Evolutionary conservation across 2,113 vertebrate species (phyloP).

Genomic region (Benitochromis conjunctus): DNA sequence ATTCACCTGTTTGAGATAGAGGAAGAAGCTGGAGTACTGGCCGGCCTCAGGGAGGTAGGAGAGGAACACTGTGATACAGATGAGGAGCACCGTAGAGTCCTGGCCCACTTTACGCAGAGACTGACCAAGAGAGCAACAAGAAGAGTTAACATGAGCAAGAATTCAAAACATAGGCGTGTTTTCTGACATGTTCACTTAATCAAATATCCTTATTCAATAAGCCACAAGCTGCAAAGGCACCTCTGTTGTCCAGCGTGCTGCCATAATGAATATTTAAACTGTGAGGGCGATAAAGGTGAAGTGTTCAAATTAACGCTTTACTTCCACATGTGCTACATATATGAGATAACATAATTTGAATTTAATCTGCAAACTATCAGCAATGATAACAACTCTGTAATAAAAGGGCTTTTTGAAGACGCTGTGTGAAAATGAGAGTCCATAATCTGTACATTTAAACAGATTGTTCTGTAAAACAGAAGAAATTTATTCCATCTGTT

Average conservation of each 20-base stretch:
- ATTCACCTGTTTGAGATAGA: constrained; percentile 86
- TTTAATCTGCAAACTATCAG: neutral
- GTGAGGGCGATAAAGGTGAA: accelerated
- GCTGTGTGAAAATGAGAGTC: neutral
- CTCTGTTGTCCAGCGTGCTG: neutral
- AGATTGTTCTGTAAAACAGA: neutral
- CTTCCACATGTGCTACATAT: neutral
- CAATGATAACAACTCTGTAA: neutral
- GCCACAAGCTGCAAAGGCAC: neutral
- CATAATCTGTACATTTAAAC: neutral
- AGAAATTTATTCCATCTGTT: neutral
- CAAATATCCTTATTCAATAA: neutral
- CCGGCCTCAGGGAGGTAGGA: constrained; percentile 91
- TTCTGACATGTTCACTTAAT: neutral
- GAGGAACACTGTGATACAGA: constrained; percentile 91
- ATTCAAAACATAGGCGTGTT: neutral
- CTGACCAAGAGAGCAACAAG: constrained; percentile 47
- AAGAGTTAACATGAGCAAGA: neutral
- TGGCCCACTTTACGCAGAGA: constrained; percentile 90
- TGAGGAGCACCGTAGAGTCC: constrained; percentile 90
- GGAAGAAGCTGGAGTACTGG: constrained; percentile 93
- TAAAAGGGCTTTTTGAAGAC: neutral
- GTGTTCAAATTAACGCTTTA: neutral
- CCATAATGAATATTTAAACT: neutral
- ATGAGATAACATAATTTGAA: neutral